Conservation (phyloP, 1,140 invertebrate genomes). For the Sinella curviseta region DNA sequence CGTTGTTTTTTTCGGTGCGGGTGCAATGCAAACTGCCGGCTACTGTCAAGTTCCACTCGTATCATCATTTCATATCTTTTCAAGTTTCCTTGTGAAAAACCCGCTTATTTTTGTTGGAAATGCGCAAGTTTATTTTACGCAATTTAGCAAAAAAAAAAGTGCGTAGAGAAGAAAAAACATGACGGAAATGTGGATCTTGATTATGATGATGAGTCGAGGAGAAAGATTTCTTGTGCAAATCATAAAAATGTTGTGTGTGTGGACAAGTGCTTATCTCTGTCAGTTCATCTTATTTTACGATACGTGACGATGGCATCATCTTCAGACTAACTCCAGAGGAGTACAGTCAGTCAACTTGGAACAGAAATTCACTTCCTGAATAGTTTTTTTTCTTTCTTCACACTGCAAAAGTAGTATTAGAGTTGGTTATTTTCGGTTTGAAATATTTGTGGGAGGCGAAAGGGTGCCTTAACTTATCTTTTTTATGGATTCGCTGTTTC, state of each 20-base stretch:
- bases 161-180: not conserved
- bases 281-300: not conserved
- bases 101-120: too few species aligned
- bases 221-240: not conserved
- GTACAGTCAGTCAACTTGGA: not conserved
- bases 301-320: not conserved
- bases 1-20: too few species aligned
- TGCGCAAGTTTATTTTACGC: too few species aligned
- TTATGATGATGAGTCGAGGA: not conserved
- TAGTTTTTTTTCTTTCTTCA: too few species aligned
- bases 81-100: too few species aligned
- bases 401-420: too few species aligned
- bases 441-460: not conserved
- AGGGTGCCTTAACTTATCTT: constrained; percentile 4
- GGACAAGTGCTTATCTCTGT: not conserved
- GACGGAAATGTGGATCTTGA: not conserved
- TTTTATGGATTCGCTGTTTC: not conserved
- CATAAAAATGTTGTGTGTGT: not conserved
- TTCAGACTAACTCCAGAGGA: too few species aligned
- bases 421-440: too few species aligned
- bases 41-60: too few species aligned
- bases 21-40: too few species aligned
- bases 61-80: too few species aligned
- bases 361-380: too few species aligned
- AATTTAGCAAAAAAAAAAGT: not conserved